A percentile compares a stretch with the other conserved stretches of the same genome.
Evolutionary conservation across 2,888 invertebrate genomes (phyloP).

Genomic region (Lochmaea crataegi): DNA sequence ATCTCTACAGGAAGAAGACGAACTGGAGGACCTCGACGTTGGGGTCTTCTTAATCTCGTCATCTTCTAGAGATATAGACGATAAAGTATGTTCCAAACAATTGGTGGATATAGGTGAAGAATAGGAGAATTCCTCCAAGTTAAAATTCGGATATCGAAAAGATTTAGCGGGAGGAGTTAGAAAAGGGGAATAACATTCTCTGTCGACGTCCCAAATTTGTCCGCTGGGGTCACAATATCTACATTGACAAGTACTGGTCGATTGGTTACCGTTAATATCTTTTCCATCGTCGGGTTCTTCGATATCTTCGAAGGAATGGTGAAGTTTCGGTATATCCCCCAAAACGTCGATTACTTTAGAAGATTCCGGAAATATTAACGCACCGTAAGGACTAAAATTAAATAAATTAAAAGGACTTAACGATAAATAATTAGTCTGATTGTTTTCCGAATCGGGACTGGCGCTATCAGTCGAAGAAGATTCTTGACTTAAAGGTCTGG

Average conservation of each 20-base stretch:
- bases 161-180: slow-evolving; percentile 62
- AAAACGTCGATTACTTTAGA: slow-evolving; percentile 38
- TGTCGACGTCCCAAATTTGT: slow-evolving; percentile 80
- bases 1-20: slow-evolving; percentile 60
- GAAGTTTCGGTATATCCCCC: slow-evolving; percentile 58
- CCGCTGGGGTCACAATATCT: slow-evolving; percentile 81
- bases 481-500: slow-evolving; percentile 56
- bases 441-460: slow-evolving; percentile 56
- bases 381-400: slow-evolving; percentile 36
- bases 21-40: slow-evolving; percentile 48
- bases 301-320: slow-evolving; percentile 64
- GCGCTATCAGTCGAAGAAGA: slow-evolving; percentile 59
- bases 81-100: slow-evolving; percentile 51
- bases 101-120: slow-evolving; percentile 37
- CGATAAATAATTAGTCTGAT: slow-evolving; percentile 37
- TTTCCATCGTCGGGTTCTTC: slow-evolving; percentile 58
- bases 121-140: slow-evolving; percentile 29
- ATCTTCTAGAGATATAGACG: slow-evolving; percentile 54
- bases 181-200: slow-evolving; percentile 69
- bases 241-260: slow-evolving; percentile 74
- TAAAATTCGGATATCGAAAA: slow-evolving; percentile 45
- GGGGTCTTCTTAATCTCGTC: slow-evolving; percentile 57
- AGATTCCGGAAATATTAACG: slow-evolving; percentile 37
- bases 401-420: slow-evolving; percentile 36
- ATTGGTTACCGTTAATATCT: slow-evolving; percentile 61